Evolutionary conservation across 2,888 invertebrate species (phyloP).

Genomic region (Pandemis heparana): DNA sequence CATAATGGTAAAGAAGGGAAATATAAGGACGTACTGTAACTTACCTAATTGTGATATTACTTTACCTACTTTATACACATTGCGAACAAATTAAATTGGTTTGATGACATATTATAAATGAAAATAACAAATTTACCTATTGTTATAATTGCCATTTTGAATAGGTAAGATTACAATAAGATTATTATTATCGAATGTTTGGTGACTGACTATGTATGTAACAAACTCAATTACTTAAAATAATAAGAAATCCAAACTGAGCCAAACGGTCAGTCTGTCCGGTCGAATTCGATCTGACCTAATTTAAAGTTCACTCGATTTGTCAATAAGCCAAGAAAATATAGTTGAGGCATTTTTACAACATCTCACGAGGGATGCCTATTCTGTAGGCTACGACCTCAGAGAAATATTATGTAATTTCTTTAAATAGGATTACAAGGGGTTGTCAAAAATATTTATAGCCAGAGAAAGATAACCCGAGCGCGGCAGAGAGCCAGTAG

Average conservation of each 20-base stretch:
- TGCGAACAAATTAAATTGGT: background rate
- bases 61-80: background rate
- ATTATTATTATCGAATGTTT: background rate
- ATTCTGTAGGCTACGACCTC: background rate
- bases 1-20: background rate
- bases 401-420: slow-evolving; percentile 1
- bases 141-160: no score
- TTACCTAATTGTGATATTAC: background rate
- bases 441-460: slow-evolving; percentile 37
- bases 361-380: background rate
- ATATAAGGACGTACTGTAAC: background rate
- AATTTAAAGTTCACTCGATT: slow-evolving; percentile 38
- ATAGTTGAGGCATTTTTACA: background rate
- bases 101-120: no score
- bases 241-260: slow-evolving; percentile 22
- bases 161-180: no score
- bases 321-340: slow-evolving; percentile 11
- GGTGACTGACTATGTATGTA: background rate
- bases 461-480: slow-evolving; percentile 28
- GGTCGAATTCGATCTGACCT: slow-evolving; percentile 35
- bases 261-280: slow-evolving; percentile 45
- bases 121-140: no score
- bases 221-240: background rate
- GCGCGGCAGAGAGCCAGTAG: slow-evolving; percentile 23
- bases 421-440: slow-evolving; percentile 26